Conservation (phyloP, 2,797 vertebrate genomes). For the Pipistrellus kuhlii region DNA sequence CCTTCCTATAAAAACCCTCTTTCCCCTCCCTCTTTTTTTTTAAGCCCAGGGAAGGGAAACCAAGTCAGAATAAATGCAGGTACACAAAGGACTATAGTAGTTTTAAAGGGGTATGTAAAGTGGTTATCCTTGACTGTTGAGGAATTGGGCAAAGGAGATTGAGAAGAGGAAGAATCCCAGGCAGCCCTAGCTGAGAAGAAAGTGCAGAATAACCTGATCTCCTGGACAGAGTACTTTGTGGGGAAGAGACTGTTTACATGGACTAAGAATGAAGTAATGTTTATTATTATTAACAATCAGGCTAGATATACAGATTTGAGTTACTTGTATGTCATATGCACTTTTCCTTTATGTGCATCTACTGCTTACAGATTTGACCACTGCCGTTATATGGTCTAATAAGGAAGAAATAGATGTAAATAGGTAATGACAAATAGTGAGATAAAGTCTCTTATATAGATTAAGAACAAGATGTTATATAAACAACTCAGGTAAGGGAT, state of each 20-base stretch:
- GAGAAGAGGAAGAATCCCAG: constrained; percentile 14
- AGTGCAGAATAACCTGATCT: neutral
- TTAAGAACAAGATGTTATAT: neutral
- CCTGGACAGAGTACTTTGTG: neutral
- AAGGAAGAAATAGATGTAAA: neutral
- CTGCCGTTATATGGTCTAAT: neutral
- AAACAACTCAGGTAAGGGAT: neutral
- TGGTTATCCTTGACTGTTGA: neutral
- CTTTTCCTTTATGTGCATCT: neutral
- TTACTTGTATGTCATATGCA: neutral
- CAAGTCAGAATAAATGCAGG: constrained; percentile 1
- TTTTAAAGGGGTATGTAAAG: neutral
- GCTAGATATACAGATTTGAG: neutral
- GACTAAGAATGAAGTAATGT: constrained; percentile 44
- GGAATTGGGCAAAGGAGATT: neutral
- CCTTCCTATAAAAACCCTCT: neutral
- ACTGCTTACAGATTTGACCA: neutral
- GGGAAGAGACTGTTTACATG: neutral
- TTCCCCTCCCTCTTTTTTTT: neutral
- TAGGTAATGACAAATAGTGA: neutral
- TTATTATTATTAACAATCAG: constrained; percentile 38
- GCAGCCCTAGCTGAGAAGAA: neutral
- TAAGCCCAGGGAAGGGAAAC: constrained; percentile 13
- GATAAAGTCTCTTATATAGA: neutral
- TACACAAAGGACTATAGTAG: neutral